A percentile compares a stretch with the other conserved stretches of the same genome.
These are phyloP conservation scores for Neodiprion fabricii DNA, from an alignment of 1,140 invertebrate species.

Conservation along the genomic window DNA sequence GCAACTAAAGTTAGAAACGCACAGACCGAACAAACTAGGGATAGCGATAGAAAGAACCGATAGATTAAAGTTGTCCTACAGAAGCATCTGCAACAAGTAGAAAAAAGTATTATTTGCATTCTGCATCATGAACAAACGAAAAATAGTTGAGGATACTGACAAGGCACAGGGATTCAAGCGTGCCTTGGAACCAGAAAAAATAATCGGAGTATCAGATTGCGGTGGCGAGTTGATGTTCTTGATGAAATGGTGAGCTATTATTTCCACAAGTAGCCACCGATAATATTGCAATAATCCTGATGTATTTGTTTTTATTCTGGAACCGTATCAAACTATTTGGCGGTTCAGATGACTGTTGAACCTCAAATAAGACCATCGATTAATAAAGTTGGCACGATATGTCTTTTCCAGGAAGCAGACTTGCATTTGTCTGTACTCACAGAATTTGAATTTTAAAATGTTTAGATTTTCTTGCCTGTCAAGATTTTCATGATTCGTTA, in stretches of 20 bases:
- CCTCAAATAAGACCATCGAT: background rate
- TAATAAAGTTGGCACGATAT: background rate
- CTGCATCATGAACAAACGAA: slow-evolving; percentile 48
- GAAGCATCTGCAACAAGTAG: slow-evolving; percentile 1
- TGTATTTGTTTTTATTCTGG: slow-evolving; percentile 19
- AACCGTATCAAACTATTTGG: slow-evolving; percentile 5
- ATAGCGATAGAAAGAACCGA: too few species aligned
- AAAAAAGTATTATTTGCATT: background rate
- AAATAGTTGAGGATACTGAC: slow-evolving; percentile 64
- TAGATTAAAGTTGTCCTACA: background rate
- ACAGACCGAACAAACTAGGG: background rate
- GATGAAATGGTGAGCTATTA: slow-evolving; percentile 79
- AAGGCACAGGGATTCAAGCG: slow-evolving; percentile 79
- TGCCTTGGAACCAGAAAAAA: slow-evolving; percentile 81
- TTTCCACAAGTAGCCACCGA: slow-evolving; percentile 11
- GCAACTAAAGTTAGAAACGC: background rate
- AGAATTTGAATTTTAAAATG: too few species aligned
- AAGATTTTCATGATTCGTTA: too few species aligned
- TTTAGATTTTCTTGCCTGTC: too few species aligned
- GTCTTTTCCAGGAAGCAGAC: too few species aligned
- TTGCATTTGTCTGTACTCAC: too few species aligned
- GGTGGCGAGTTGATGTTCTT: slow-evolving; percentile 90
- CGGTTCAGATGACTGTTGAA: background rate
- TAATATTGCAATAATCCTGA: background rate
- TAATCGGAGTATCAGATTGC: slow-evolving; percentile 87